Evolutionary conservation across 2,797 vertebrate species (phyloP).

Genomic region (Bradypodion ventrale): DNA sequence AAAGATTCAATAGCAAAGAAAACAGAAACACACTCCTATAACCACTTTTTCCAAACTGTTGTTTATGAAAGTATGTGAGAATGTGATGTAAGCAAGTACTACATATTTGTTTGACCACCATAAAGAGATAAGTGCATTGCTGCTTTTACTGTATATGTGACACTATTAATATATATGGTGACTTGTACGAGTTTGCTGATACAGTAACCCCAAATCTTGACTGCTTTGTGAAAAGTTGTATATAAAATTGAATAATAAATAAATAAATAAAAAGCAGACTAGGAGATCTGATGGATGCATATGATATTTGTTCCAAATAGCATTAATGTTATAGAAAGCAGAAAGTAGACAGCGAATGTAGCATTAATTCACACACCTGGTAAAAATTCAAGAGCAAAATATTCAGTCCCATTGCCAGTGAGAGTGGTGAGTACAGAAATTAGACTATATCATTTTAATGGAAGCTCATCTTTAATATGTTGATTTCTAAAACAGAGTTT

Average conservation of each 20-base stretch:
- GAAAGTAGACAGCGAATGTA: neutral
- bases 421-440: neutral
- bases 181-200: too few species aligned
- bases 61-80: neutral
- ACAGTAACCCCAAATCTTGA: too few species aligned
- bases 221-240: too few species aligned
- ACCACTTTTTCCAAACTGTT: too few species aligned
- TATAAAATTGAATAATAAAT: too few species aligned
- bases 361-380: neutral
- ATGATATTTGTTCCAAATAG: neutral
- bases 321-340: neutral
- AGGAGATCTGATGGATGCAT: neutral
- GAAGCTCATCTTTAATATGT: neutral
- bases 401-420: neutral
- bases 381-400: neutral
- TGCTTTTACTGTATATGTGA: neutral
- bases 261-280: too few species aligned
- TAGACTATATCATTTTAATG: neutral
- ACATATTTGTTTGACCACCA: neutral
- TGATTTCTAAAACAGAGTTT: neutral
- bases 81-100: neutral
- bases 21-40: too few species aligned
- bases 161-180: neutral
- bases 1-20: too few species aligned
- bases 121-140: neutral